phyloP scores from a whole-genome alignment of 2,113 vertebrate genomes.

The Climacteris rufus region DNA sequence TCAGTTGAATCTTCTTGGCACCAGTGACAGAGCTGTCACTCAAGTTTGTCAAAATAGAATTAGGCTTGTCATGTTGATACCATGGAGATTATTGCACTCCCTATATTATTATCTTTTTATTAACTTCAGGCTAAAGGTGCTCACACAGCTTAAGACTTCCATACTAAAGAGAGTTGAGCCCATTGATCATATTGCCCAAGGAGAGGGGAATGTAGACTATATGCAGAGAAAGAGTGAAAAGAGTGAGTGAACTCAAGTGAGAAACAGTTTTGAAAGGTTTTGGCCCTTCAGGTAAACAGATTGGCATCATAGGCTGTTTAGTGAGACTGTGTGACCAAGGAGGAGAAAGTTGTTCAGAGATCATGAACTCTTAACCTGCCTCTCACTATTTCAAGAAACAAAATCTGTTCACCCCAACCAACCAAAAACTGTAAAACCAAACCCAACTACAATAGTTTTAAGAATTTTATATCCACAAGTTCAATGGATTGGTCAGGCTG shows the following conservation, averaged over 20 bases:
- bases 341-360: neutral
- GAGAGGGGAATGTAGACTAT: neutral
- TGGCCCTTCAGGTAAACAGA: neutral
- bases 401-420: neutral
- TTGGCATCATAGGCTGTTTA: neutral
- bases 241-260: neutral
- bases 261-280: neutral
- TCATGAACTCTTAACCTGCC: neutral
- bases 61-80: neutral
- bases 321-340: neutral
- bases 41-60: slow-evolving; percentile 11
- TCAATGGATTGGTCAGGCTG: neutral
- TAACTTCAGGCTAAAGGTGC: neutral
- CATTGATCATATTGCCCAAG: neutral
- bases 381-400: neutral
- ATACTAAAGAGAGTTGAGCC: neutral
- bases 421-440: neutral
- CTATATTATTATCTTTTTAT: neutral
- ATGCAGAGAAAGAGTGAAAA: neutral
- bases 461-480: neutral
- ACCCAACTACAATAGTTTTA: neutral
- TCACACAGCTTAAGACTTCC: neutral
- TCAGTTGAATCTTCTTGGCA: neutral
- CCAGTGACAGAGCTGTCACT: neutral
- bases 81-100: neutral